Base-by-base conservation (phyloP, 2,888 invertebrate species). In the Augochlorella aurata region DNA sequence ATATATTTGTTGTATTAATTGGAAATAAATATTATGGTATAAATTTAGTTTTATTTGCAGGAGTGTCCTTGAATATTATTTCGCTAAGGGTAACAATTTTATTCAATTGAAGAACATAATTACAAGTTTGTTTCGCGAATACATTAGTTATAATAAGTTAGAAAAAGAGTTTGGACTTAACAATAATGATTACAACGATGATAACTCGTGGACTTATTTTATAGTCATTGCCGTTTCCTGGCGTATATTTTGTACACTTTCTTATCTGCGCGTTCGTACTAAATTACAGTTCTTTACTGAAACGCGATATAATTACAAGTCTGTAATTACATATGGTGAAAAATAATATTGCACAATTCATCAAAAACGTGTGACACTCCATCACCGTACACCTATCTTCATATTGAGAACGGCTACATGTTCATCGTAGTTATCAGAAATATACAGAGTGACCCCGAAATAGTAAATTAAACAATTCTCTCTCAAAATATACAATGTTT, bases 361-460 rank as follows among this genome's bases (percentile, higher is more conserved):
- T 67, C 67, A 69, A 81, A 79, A 77, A 75, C 52, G 75, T 66
- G 73, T 73, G 79, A 74, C 77, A 50, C 45, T 84, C 88, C 89
- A 83, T 86, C 89, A 88, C 86, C 88, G 65, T 67, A 69, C 65
- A 74, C 44, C 61, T 87, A 78, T 69, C 72, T 74, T 75, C 47
- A 29, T 77, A 63, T 78, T 52, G 52, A 67, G 66, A 71, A 63
- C 18, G 21, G 29, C 8, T 54, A 50, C 67, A 65, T 79, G 66
- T 83, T 79, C 61, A 68, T 70, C 69, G 54, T 45, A 67, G 47
- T 65, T 74, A 68, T 71, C 67, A 45, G 58, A 71, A 44, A 16
- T 12, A 14, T 24, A 58, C 24, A 58, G 24, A 29, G 24, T 24
- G 58, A 58, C 24, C 14, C 14, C 14, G 10, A 58, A 24, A 58